These are phyloP conservation scores for Agapornis roseicollis DNA, from an alignment of 2,113 vertebrate species.

Conservation along the genomic window DNA sequence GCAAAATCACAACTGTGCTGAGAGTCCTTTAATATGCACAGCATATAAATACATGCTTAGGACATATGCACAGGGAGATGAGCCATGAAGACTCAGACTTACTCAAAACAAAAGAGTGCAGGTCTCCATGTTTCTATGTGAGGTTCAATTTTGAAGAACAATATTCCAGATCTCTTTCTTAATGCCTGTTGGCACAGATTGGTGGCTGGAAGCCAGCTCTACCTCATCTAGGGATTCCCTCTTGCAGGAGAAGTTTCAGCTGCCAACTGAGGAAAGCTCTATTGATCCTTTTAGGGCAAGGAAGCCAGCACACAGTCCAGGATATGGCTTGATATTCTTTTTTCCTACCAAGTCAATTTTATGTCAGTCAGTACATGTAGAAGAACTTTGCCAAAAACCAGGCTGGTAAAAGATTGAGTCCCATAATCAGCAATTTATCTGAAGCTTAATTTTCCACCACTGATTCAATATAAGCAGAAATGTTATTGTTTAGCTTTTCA, in stretches of 20 bases:
- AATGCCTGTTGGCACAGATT: background rate
- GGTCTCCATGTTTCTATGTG: background rate
- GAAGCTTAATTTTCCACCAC: background rate
- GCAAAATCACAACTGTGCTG: background rate
- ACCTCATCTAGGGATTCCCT: slow-evolving; percentile 13
- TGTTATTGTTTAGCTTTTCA: background rate
- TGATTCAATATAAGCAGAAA: background rate
- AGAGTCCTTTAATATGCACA: background rate
- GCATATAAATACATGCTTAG: background rate
- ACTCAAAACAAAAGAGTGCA: background rate
- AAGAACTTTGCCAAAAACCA: background rate
- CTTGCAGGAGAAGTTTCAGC: background rate
- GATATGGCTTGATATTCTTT: background rate
- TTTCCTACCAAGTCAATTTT: background rate
- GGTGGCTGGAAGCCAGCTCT: background rate
- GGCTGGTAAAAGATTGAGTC: background rate
- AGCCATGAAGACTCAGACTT: background rate
- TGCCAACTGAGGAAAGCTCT: background rate
- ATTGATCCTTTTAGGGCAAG: background rate
- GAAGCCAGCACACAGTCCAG: background rate
- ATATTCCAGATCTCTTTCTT: background rate
- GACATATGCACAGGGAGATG: background rate
- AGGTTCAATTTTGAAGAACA: background rate
- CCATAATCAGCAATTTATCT: background rate
- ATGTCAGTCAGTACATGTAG: background rate